Base-by-base conservation (phyloP, 2,888 invertebrate species). In the Caenorhabditis macrosperma region DNA sequence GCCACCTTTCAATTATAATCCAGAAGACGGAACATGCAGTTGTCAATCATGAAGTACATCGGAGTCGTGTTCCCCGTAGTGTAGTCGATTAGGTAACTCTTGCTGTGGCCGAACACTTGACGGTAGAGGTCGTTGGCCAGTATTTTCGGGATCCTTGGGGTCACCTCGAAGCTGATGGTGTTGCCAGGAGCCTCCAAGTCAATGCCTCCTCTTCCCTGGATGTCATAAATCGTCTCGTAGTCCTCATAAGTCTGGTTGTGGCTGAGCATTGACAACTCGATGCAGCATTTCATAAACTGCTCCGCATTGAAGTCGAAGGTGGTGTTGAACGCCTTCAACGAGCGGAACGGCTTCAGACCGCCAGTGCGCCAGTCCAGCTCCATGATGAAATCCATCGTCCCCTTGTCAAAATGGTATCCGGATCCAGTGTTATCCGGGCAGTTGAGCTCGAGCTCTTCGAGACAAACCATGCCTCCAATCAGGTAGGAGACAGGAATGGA, bases 361-460 rank as follows among this genome's bases (percentile, higher is more conserved):
- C 44, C 44, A 4, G 41, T 26, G 15, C 28, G 15, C 17, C n/a
- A 44, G 2, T 59, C 59, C 9, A n/a, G 59, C 9, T 41, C 28
- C 26, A 59, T 44, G 17, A 59, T 59, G 26, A 15, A 24, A 5
- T 59, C 12, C 41, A 59, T 26, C 1, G 28, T 15, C 7, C 1
- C 17, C 10, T 26, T 44, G 28, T 59, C 59, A 10, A 59, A 7
- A 0, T 22, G 9, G 24, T 24, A 59, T 26, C 59, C 59, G 10
- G 57, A 59, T 5, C 44, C 59, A 17, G 24, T 38, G 5, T 44
- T 2, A 22, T 44, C 59, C 6, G 59, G 44, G 59, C 41, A 59
- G 59, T 59, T 59, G 15, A 59, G 28, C 44, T 44, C 59, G 0
- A 59, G 28, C 28, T 59, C 59, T 17, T 59, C 59, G 3, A 59